Evolutionary conservation across 2,888 invertebrate species (phyloP), one percentile per base, ranked within the genome.

Genomic region (Hoplodrina blanda): DNA sequence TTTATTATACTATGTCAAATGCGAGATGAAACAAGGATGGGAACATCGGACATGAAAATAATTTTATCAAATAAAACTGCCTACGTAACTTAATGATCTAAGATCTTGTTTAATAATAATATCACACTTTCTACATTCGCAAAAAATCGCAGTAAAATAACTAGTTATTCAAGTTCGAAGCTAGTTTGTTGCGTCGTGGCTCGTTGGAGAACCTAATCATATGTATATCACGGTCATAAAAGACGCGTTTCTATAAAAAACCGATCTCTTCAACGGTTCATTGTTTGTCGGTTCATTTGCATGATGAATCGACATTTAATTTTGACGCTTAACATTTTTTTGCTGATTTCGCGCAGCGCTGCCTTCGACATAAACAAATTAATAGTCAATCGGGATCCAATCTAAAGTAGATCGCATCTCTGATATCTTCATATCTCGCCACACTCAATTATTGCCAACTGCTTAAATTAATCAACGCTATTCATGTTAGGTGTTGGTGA

Each of bases 391-490:
- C 91, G 89, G 84, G 85, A 89, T 88, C 89, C 91, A 93, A 95
- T 95, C 93, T 90, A 87, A 91, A 89, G 79, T 78, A 91, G 92
- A 93, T 93, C 87, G 86, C 83, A 82, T 73, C 80, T 81, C 88
- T 90, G 92, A 94, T 93, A 94, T 93, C 91, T 94, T 91, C 87
- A 92, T 93, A 91, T 91, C 88, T 87, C 77, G 80, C 82, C 83
- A 87, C 88, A 87, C 88, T 89, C 89, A 86, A 91, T 91, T 89
- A 90, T 86, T 33, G 72, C 77, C 84, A 78, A 85, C 82, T 86
- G 82, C 78, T 87, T 90, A 89, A 90, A 91, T 91, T 91, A 92
- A 91, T 91, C 90, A 91, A 88, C 83, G 60, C 82, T 82, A 85
- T 87, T 84, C 82, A 62, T 79, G 78, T 85, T 85, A 80, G 73